Conservation (phyloP, 2,113 vertebrate species). For the Megaceryle torquata region DNA sequence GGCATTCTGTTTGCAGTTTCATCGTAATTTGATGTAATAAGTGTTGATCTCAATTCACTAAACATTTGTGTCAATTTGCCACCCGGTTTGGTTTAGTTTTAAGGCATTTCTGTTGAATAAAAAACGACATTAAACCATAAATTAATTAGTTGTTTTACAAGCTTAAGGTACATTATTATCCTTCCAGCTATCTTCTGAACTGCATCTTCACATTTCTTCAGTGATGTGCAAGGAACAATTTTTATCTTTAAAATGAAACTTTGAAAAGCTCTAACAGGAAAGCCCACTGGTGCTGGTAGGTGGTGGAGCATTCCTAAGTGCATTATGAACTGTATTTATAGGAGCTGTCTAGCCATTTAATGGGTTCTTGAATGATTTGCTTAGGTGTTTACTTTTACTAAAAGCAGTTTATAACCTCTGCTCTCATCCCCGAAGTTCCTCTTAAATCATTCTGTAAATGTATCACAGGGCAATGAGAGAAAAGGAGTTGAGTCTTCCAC, state of each 20-base stretch:
- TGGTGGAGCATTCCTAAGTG: slow-evolving; percentile 12
- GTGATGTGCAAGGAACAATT: not conserved
- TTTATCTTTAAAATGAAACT: slow-evolving; percentile 26
- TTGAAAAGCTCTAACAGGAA: slow-evolving; percentile 1
- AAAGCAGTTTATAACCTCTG: slow-evolving; percentile 43
- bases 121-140: not conserved
- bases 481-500: not conserved
- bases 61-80: slow-evolving; percentile 57
- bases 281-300: not conserved
- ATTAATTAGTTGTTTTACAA: slow-evolving; percentile 13
- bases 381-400: slow-evolving; percentile 52
- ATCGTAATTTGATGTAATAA: slow-evolving; percentile 41
- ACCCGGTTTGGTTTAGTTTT: slow-evolving; percentile 21
- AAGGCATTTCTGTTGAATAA: slow-evolving; percentile 20
- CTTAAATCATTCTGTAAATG: slow-evolving; percentile 51
- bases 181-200: not conserved
- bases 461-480: not conserved
- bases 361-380: slow-evolving; percentile 49
- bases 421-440: slow-evolving; percentile 34
- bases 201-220: not conserved
- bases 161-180: not conserved
- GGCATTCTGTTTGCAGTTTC: slow-evolving; percentile 17
- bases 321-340: slow-evolving; percentile 36
- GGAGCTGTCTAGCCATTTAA: slow-evolving; percentile 28
- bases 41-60: slow-evolving; percentile 55